Percentiles rank a stretch among this genome's conserved stretches.
These are phyloP conservation scores for Thunnus maccoyii DNA, from an alignment of 2,113 vertebrate genomes.

Conservation along the genomic window DNA sequence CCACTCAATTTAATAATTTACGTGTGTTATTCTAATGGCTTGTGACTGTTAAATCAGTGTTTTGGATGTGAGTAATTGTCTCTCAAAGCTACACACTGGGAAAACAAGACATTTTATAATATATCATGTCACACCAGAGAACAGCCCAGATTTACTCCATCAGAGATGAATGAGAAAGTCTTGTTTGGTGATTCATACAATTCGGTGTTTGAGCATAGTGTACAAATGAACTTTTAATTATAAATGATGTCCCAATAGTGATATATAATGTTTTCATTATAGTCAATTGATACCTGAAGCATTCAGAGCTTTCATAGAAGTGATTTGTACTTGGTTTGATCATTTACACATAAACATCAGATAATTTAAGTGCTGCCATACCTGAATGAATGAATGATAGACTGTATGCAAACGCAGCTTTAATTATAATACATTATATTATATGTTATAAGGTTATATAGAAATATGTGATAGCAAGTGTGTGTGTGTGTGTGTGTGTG, in stretches of 20 bases:
- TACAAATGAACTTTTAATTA: constrained; percentile 42
- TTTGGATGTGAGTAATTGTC: constrained; percentile 58
- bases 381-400: not conserved
- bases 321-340: constrained; percentile 11
- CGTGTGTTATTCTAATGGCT: constrained; percentile 50
- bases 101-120: constrained; percentile 40
- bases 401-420: not conserved
- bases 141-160: not conserved
- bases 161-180: constrained; percentile 23
- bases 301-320: not conserved
- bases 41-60: constrained; percentile 53
- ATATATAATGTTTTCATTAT: not conserved
- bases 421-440: not conserved
- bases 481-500: not conserved
- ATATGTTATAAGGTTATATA: not conserved
- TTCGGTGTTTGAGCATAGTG: not conserved
- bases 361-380: constrained; percentile 6
- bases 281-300: constrained; percentile 9
- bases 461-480: not conserved
- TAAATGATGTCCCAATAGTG: not conserved
- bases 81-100: constrained; percentile 21
- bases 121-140: constrained; percentile 28
- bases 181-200: constrained; percentile 22
- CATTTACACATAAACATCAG: not conserved
- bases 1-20: constrained; percentile 68